Base-by-base conservation (phyloP, 2,797 vertebrate species). In the Urosaurus nigricauda region DNA sequence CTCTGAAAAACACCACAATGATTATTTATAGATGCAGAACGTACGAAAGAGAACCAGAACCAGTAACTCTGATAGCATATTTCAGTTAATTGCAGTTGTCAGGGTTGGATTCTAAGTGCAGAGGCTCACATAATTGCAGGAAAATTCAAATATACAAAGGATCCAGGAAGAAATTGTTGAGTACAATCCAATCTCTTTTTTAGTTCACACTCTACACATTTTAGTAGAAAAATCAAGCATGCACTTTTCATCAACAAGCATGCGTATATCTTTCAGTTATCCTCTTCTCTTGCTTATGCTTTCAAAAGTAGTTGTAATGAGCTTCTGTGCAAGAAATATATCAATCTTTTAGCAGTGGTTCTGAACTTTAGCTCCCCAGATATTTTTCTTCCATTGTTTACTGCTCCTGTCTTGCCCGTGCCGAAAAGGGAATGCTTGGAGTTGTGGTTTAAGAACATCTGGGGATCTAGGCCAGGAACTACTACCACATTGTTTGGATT, bases 1-100 rank as follows among this genome's bases (percentile, higher is more conserved):
- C 29, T 87, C 6, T 90, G 73, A 90, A 90, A 85, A 26, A 21
- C 19, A 90, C 84, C 71, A 75, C 16, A 1, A 6, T 40, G 32
- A 11, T 40, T 70, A 51, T n/a, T 37, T 75, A 14, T 29, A 92
- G 88, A 78, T 73, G 51, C 0, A 1, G 21, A 56, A 29, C 2
- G 63, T 11, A 29, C 47, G 11, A 75, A 0, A 78, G n/a, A 26
- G 1, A 40, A 12, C 19, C 80, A 60, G 77, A 56, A 0, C 5
- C 84, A 71, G 1, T 29, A 86, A 12, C 53, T 87, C 24, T 68
- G 71, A n/a, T 26, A 35, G 4, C n/a, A 4, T 87, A n/a, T 63
- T 60, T 40, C 77, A n/a, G 32, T 24, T 58, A 63, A 47, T n/a
- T 89, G 88, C 63, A 81, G 0, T 12, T 77, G 43, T 6, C 43